phyloP scores from a whole-genome alignment of 2,797 vertebrate species.

The Yasuhikotakia modesta region DNA sequence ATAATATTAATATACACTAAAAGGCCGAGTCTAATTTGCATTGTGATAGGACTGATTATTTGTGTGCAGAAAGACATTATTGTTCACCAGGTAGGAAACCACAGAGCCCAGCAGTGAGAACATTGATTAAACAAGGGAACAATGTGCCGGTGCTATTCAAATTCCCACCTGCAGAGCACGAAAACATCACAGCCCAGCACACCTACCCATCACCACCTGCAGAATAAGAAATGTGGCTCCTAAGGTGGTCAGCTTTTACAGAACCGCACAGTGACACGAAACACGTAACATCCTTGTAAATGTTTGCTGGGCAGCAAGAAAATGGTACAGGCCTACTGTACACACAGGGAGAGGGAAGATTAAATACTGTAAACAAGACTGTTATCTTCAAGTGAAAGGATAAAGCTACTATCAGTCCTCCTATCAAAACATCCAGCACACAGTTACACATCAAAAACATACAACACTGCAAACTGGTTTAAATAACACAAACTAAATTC shows the following conservation, averaged over 20 bases:
- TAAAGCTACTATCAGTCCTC: conserved; percentile 11
- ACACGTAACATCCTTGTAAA: conserved; percentile 21
- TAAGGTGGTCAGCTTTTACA: conserved; percentile 35
- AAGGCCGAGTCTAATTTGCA: no score
- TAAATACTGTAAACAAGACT: conserved; percentile 48
- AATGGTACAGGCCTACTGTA: conserved; percentile 18
- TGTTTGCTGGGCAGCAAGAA: conserved; percentile 12
- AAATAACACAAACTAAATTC: neutral
- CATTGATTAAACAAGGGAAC: conserved; percentile 44
- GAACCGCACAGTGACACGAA: conserved; percentile 40
- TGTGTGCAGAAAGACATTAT: conserved; percentile 14
- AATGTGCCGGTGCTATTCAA: conserved; percentile 21
- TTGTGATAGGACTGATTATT: neutral
- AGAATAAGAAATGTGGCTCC: conserved; percentile 21
- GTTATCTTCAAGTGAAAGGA: conserved; percentile 45
- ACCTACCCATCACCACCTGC: neutral
- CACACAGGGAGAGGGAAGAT: neutral
- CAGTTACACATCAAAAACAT: conserved; percentile 6
- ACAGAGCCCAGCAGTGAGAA: conserved; percentile 33
- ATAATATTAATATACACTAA: no score
- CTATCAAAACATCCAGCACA: neutral
- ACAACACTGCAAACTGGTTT: neutral
- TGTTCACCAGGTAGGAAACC: conserved; percentile 2
- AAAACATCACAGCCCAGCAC: conserved; percentile 8
- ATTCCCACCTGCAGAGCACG: conserved; percentile 46